These are phyloP conservation scores for Crypturellus tataupa DNA, from an alignment of 2,797 vertebrate species.

Conservation along the genomic window DNA sequence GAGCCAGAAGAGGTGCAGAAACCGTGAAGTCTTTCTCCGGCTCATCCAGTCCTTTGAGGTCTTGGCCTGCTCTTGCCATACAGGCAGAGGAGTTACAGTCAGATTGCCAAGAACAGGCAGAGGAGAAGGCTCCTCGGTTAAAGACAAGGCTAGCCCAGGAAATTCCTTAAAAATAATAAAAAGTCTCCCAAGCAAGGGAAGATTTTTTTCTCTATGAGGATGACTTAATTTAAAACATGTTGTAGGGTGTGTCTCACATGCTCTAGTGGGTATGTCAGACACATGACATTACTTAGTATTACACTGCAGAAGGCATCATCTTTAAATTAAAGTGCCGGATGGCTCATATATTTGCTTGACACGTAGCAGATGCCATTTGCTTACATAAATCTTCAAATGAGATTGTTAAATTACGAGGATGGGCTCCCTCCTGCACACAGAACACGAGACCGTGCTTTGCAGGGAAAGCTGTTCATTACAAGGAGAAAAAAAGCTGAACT, in stretches of 20 bases:
- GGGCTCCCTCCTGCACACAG: neutral
- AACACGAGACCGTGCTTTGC: neutral
- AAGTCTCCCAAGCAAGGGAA: neutral
- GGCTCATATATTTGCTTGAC: slow-evolving; percentile 48
- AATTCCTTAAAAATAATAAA: neutral
- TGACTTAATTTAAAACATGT: slow-evolving; percentile 59
- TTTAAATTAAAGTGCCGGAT: slow-evolving; percentile 58
- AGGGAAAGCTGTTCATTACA: neutral
- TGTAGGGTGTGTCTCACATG: slow-evolving; percentile 53
- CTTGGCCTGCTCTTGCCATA: neutral
- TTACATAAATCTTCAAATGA: slow-evolving; percentile 40
- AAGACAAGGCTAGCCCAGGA: neutral
- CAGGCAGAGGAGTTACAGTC: neutral
- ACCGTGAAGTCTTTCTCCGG: neutral
- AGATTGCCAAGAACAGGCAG: neutral
- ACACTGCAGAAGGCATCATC: slow-evolving; percentile 56
- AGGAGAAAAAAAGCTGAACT: neutral
- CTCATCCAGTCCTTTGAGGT: neutral
- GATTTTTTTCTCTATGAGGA: slow-evolving; percentile 11
- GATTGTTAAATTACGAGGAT: slow-evolving; percentile 10
- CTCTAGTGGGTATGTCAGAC: slow-evolving; percentile 63
- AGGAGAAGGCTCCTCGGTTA: neutral
- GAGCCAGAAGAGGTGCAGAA: neutral
- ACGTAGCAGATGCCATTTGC: slow-evolving; percentile 55
- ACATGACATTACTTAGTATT: slow-evolving; percentile 72